Evolutionary conservation across 2,797 vertebrate species (phyloP), one percentile per base, ranked within the genome.

Genomic region (Rhinichthys osculus): DNA sequence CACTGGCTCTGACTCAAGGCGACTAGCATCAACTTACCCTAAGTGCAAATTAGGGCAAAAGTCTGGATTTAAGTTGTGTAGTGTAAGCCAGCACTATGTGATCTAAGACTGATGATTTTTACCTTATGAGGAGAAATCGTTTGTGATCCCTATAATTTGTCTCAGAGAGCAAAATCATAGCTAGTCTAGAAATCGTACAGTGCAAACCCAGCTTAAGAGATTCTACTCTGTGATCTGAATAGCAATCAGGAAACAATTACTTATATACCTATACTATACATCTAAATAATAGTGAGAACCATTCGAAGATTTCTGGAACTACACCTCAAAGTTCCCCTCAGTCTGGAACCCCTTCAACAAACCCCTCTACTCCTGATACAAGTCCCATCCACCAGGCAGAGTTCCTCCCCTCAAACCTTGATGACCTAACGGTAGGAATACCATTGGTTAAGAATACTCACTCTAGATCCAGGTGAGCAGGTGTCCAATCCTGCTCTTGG

Each of bases 381-480:
- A 93, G 89, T 81, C 88, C 93, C 44, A 50, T 88, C 3, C 91
- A 94, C 84, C 96, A 95, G 86, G 93, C 93, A 2, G 96, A 96
- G 87, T 90, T 94, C 30, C 94, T 97, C n/a, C 96, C 96, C 6
- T 91, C 95, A 81, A 97, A 96, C 87, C 93, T 97, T 19, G 95
- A 96, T 21, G 96, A 97, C 87, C 90, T 97, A 71, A 97, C 96
- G 3, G 96, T 97, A 93, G 93, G 82, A 83, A 77, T 82, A 17
- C 23, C 35, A 42, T 33, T 57, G 35, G 35, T 27, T 27, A 42
- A 70, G 14, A 69, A 57, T 5, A 70, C 35, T 38, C 6, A 16
- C 6, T 66, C 33, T 42, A 54, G 23, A 35, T 74, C 38, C 57
- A 64, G 4, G 52, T 30, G 13, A 64, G 62, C 27, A 38, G 57